Base-by-base conservation (phyloP, 1,140 invertebrate genomes). In the Nephila pilipes region DNA sequence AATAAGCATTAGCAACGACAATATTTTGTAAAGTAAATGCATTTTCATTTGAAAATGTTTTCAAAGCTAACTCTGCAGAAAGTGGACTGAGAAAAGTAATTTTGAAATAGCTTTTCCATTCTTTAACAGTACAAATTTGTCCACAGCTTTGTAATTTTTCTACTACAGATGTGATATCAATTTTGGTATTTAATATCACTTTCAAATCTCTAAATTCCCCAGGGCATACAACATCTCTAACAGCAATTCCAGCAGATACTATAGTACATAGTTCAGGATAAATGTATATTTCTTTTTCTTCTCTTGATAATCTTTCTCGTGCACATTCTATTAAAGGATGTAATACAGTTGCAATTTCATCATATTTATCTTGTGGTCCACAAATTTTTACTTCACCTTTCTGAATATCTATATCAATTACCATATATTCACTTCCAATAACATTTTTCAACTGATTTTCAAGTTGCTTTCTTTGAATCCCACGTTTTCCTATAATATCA, bases 211-310 rank as follows among this genome's bases (percentile, higher is more conserved):
- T 54, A 79, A 83, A 93, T 36, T 94, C 93, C 16, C 81, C 87
- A 32, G 93, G 90, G 14, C 93, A 58, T 32, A 94, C n/a, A 38
- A 94, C 63, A 46, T 91, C 85, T 85, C 90, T 89, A 25, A 94
- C 83, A 57, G 32, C 14, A 29, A 60, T 75, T 38, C 93, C 93
- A 85, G 85, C n/a, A 69, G 83, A 85, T 36, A 94, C 12, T 63
- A 94, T 65, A 29, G 80, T 54, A 46, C 58, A 29, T 10, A 94
- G 54, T 18, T 75, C 60, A 36, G 38, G 36, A 32, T 79, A 69
- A 22, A 90, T 14, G 75, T 20, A 60, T 14, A 93, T 29, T 79
- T 90, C 88, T 85, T 87, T 85, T 60, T 90, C 87, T 63, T 87
- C 87, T 6, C 4, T 55, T 16, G 60, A 57, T 20, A 93, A n/a